phyloP scores from a whole-genome alignment of 1,140 invertebrate species.

The Drosophila pallidifrons region DNA sequence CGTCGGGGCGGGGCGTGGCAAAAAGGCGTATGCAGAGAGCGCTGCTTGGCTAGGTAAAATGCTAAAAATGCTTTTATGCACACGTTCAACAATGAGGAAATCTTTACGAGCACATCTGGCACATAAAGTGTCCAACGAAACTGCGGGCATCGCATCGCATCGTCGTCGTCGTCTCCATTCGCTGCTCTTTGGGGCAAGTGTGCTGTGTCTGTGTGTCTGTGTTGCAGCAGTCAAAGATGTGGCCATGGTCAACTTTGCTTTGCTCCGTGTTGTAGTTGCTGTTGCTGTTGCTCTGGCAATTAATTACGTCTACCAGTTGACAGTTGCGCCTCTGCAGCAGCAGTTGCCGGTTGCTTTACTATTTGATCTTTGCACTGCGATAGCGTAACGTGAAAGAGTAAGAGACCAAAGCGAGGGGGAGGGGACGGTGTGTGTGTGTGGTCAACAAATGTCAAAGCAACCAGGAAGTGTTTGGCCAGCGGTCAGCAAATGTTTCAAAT shows the following conservation, averaged over 20 bases:
- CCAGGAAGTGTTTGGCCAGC: conserved; percentile 54
- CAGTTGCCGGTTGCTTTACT: conserved; percentile 59
- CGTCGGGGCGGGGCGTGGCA: neutral
- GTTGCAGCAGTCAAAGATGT: conserved; percentile 50
- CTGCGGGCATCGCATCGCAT: conserved; percentile 24
- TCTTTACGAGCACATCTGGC: conserved; percentile 82
- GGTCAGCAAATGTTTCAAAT: conserved; percentile 55
- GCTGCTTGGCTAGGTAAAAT: conserved; percentile 51
- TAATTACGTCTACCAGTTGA: conserved; percentile 67
- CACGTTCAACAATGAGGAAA: conserved; percentile 80
- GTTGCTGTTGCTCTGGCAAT: conserved; percentile 67
- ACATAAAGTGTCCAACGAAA: conserved; percentile 72
- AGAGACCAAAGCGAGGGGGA: neutral
- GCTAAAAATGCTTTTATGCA: conserved; percentile 78
- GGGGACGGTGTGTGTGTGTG: conserved; percentile 29
- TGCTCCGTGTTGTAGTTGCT: conserved; percentile 28
- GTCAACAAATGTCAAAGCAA: conserved; percentile 49
- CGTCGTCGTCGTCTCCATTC: conserved; percentile 6
- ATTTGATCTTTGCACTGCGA: conserved; percentile 82
- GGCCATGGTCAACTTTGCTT: conserved; percentile 51
- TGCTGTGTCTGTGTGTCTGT: conserved; percentile 31
- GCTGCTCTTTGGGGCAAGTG: conserved; percentile 30
- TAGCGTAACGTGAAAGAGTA: conserved; percentile 49
- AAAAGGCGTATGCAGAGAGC: conserved; percentile 24
- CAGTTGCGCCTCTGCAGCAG: conserved; percentile 48